Base-by-base conservation (phyloP, 2,888 invertebrate genomes). In the Acrobasis suavella region DNA sequence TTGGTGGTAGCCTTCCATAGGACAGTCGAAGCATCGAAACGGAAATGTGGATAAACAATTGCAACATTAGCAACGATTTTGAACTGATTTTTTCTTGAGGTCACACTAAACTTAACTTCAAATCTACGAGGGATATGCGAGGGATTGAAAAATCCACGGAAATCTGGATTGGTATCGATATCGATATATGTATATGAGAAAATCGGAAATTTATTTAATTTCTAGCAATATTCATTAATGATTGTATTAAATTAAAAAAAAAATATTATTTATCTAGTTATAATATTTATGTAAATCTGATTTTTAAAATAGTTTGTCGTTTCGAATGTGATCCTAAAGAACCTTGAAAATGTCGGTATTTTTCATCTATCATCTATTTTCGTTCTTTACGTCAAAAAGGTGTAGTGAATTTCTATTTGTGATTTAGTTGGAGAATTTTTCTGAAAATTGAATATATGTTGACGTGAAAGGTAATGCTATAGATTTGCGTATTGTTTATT, bases 331-430 rank as follows among this genome's bases (percentile, higher is more conserved):
- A 46, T 46, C 46, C 6, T 46, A 46, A 49, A 58, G 56, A 42
- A 42, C 22, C n/a, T 58, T 12, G 39, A 16, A 10, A 42, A 32
- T 38, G 16, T 62, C 46, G 58, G 59, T 67, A 66, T 69, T 69
- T 69, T 67, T 69, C 67, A 67, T 69, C 72, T 77, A 79, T 69
- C 67, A 67, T 69, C 72, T 77, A 79, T 83, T 83, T 82, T 82
- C 76, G 77, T 82, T 83, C 77, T 72, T 80, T 80, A 89, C 87
- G 90, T 90, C 90, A 90, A 91, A 89, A 87, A 86, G 84, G 87
- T 82, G 74, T 82, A 83, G 82, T 86, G 85, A 80, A 77, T 76
- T n/a, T 78, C 77, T 74, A 79, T 84, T 82, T 81, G 86, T 86
- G 86, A 80, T 83, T 81, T 82, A 74, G 79, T 81, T 79, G 76